Conservation (phyloP, 1,140 invertebrate genomes). For the Microplitis mediator region DNA sequence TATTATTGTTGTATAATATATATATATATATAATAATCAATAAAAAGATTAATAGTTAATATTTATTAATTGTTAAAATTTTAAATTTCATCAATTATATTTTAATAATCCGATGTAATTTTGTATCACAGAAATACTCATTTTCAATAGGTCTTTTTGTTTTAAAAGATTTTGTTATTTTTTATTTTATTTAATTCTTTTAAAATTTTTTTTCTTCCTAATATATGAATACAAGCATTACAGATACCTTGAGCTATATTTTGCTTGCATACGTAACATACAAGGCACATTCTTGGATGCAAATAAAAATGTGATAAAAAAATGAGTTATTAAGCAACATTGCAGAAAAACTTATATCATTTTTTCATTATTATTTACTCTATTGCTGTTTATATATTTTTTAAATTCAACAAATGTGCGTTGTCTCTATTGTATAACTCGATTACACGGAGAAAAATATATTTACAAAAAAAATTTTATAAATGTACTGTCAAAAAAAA, state of each 20-base stretch:
- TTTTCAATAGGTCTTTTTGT: not conserved
- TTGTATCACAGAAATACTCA: slow-evolving; percentile 16
- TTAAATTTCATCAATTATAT: not conserved
- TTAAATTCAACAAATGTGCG: no score
- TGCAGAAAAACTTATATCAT: no score
- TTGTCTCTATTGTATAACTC: no score
- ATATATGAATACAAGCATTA: not conserved
- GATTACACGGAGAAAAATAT: no score
- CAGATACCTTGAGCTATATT: not conserved
- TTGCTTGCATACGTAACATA: slow-evolving; percentile 25
- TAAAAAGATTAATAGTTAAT: not conserved
- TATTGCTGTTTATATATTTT: no score
- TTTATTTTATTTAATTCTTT: not conserved
- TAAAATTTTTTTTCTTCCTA: not conserved
- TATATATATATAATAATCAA: not conserved
- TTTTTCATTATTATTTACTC: no score
- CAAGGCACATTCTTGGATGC: slow-evolving; percentile 25
- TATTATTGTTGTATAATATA: not conserved
- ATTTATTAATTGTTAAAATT: not conserved
- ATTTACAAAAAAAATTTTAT: no score
- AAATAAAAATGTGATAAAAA: not conserved
- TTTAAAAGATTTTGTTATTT: not conserved
- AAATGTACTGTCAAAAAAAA: no score
- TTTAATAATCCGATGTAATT: not conserved
- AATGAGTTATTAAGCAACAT: not conserved